Percentiles rank a stretch among this genome's conserved stretches.
Conservation (phyloP, 2,113 vertebrate genomes). For the Cynoglossus semilaevis region DNA sequence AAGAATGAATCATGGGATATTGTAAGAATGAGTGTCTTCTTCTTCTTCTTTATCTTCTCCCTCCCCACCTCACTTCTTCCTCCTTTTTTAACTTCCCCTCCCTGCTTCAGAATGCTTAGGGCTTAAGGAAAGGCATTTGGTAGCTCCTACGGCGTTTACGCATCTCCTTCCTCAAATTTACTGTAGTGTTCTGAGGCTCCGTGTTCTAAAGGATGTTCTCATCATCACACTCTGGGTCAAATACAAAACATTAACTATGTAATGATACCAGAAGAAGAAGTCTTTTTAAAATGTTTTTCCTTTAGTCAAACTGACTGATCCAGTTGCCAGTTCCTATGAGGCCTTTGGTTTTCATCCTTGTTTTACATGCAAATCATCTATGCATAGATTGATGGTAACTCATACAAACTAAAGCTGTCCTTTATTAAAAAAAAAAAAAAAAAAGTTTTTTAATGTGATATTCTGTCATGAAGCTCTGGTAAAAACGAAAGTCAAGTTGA, state of each 20-base stretch:
- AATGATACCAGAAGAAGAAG: constrained; percentile 30
- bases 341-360: too few species aligned
- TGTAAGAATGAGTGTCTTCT: constrained; percentile 57
- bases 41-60: constrained; percentile 45
- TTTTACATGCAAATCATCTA: too few species aligned
- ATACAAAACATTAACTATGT: too few species aligned
- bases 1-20: constrained; percentile 1
- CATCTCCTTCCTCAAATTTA: constrained; percentile 78
- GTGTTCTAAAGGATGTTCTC: constrained; percentile 90
- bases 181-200: constrained; percentile 86
- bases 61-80: constrained; percentile 70
- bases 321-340: too few species aligned
- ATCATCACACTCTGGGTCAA: constrained; percentile 76
- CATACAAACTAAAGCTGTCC: too few species aligned
- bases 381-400: too few species aligned
- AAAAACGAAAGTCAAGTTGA: too few species aligned
- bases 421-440: too few species aligned
- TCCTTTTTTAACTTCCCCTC: constrained; percentile 71
- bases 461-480: too few species aligned
- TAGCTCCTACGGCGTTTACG: constrained; percentile 90
- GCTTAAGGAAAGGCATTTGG: constrained; percentile 94
- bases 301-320: too few species aligned
- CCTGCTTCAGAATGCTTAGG: constrained; percentile 84
- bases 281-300: constrained; percentile 33
- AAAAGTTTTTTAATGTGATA: too few species aligned